Percentiles rank a stretch among this genome's conserved stretches.
phyloP scores from a whole-genome alignment of 2,113 vertebrate species.

The Cichladusa arquata region DNA sequence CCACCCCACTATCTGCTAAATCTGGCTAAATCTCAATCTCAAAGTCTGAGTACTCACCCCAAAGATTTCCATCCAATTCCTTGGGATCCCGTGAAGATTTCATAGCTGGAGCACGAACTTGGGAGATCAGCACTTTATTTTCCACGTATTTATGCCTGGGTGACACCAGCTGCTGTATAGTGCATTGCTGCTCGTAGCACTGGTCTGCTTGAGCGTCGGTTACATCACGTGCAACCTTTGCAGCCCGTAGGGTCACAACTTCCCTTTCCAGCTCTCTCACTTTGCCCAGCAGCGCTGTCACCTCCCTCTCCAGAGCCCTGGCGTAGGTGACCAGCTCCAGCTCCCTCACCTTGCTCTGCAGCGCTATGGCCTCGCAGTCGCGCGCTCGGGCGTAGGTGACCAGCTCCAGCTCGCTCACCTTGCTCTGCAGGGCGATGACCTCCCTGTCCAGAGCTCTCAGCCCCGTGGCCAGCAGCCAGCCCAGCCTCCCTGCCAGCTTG shows the following conservation, averaged over 20 bases:
- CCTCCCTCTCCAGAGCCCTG: neutral
- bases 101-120: neutral
- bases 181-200: neutral
- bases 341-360: neutral
- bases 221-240: neutral
- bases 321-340: neutral
- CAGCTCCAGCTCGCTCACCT: neutral
- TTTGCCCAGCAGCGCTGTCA: neutral
- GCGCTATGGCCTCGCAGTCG: neutral
- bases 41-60: neutral
- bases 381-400: neutral
- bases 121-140: neutral
- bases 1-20: neutral
- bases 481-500: neutral
- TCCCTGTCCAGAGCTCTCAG: neutral
- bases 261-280: neutral
- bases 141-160: neutral
- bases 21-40: neutral
- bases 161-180: neutral
- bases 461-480: neutral
- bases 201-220: neutral
- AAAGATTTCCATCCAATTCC: neutral
- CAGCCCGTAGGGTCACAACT: neutral
- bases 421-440: neutral
- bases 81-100: neutral